Conservation (phyloP, 2,113 vertebrate species). For the Drymodes brunneopygia region DNA sequence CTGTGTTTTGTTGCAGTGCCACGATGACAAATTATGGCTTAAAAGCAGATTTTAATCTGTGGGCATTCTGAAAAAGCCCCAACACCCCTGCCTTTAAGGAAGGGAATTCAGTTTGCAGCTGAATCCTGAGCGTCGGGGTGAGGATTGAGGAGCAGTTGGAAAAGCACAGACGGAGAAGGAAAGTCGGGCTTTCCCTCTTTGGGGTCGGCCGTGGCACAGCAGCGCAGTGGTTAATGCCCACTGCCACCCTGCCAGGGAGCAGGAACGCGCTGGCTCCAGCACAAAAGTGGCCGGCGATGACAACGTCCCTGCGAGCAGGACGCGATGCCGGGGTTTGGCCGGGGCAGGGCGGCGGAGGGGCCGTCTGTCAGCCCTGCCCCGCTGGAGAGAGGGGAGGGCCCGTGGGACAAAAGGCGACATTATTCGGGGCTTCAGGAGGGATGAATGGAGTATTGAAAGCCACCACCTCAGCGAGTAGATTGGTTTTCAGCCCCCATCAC, state of each 20-base stretch:
- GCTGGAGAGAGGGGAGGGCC: slow-evolving; percentile 67
- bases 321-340: neutral
- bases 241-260: neutral
- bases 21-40: rapidly evolving
- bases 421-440: slow-evolving; percentile 80
- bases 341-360: neutral
- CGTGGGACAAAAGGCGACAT: slow-evolving; percentile 88
- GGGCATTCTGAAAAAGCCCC: neutral
- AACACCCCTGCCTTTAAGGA: neutral
- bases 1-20: neutral
- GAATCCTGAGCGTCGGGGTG: rapidly evolving
- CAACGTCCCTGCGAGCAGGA: neutral
- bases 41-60: neutral
- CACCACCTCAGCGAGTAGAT: slow-evolving; percentile 77
- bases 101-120: neutral
- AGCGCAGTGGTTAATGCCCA: neutral
- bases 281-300: neutral
- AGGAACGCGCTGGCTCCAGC: neutral
- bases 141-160: neutral
- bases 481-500: slow-evolving; percentile 81
- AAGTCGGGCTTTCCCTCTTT: rapidly evolving
- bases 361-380: slow-evolving; percentile 81
- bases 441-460: slow-evolving; percentile 95
- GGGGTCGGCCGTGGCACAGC: neutral
- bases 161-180: neutral